Percentiles rank a stretch among this genome's conserved stretches.
phyloP scores from a whole-genome alignment of 2,113 vertebrate species.

The Candoia aspera region DNA sequence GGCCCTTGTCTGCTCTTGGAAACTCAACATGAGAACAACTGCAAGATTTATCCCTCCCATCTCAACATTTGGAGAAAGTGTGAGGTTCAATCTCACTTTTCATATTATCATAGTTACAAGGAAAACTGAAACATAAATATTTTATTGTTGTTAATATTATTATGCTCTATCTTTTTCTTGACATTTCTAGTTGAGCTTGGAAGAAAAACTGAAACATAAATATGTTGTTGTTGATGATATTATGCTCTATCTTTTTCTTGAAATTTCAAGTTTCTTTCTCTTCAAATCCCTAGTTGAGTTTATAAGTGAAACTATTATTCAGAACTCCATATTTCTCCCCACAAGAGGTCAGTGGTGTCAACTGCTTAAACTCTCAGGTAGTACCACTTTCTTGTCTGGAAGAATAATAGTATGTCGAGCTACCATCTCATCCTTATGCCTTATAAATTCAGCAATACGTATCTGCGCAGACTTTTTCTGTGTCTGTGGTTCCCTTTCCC shows the following conservation, averaged over 20 bases:
- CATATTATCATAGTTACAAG: neutral
- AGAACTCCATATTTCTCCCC: slow-evolving; percentile 1
- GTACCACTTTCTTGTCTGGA: neutral
- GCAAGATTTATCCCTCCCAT: neutral
- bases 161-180: neutral
- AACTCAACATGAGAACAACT: neutral
- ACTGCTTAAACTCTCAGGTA: neutral
- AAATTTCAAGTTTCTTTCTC: neutral
- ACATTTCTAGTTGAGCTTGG: neutral
- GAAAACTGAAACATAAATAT: neutral
- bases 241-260: neutral
- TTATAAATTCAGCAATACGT: neutral
- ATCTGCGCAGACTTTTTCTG: neutral
- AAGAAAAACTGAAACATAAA: neutral
- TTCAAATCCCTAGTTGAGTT: neutral
- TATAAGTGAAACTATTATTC: neutral
- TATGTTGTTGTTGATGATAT: neutral
- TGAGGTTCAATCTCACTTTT: neutral
- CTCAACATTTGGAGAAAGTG: neutral
- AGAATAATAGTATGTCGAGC: neutral
- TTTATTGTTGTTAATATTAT: neutral
- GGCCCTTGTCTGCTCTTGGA: neutral
- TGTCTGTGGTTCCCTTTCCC: neutral
- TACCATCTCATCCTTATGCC: neutral
- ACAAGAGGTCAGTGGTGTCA: neutral